Evolutionary conservation across 2,888 invertebrate genomes (phyloP), one percentile per base, ranked within the genome.

Genomic region (Torymus aiolomorphi): DNA sequence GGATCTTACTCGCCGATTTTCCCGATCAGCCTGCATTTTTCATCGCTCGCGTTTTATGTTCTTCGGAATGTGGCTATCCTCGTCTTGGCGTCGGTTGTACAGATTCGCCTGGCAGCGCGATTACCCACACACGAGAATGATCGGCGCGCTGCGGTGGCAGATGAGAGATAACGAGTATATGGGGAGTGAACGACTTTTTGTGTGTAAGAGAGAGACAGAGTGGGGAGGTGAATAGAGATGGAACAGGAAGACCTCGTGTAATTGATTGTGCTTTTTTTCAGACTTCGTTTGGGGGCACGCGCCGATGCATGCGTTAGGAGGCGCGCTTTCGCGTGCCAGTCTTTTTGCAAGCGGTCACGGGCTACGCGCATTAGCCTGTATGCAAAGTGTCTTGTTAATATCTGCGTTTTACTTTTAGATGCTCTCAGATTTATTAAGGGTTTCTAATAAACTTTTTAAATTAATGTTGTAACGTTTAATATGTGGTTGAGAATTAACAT

Each of bases 191-290:
- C 11, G 16, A 63, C 51, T 10, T 31, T 0, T 31, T 8, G 42
- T 42, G 42, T 42, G 42, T 8, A 42, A 42, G 52, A 63, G 73
- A 54, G 73, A 20, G 76, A 69, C 72, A 31, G 65, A 69, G 74
- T 81, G 56, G 70, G 61, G 80, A 16, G n/a, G 20, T 10, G 62
- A 66, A 75, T 54, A 65, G 63, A 80, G 71, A 66, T 75, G 71
- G 63, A 61, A 76, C 59, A 76, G 54, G 59, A 66, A 20, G 79
- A 80, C 76, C 59, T 13, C 54, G 16, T 59, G 42, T 71, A 80
- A 76, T 80, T 76, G 75, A 76, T 76, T 71, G 75, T 65, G 16
- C 49, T 54, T 66, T 52, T 75, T 69, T 72, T n/a, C 49, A 12
- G 61, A 56, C 72, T 72, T 59, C 51, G 73, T 65, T 62, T 69